A percentile compares a stretch with the other conserved stretches of the same genome.
Conservation (phyloP, 2,888 invertebrate genomes). For the Vannuccia rotundouncinata region DNA sequence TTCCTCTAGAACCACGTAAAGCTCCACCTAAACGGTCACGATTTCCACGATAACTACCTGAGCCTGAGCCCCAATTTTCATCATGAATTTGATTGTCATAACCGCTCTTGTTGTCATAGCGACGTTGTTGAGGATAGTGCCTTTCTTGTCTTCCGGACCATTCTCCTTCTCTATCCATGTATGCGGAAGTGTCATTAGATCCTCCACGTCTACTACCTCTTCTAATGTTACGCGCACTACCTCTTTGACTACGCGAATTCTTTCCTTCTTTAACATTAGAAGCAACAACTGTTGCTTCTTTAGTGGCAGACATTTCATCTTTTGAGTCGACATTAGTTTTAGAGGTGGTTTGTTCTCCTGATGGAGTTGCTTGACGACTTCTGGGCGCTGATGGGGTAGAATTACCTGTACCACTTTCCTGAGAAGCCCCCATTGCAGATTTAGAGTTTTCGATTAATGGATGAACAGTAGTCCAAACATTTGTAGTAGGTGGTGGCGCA, state of each 20-base stretch:
- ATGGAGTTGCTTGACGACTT: neutral
- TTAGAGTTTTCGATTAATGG: neutral
- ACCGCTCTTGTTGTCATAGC: neutral
- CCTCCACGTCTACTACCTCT: neutral
- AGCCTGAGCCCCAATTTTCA: neutral
- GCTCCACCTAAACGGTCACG: neutral
- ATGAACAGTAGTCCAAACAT: slow-evolving; percentile 9
- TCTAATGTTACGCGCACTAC: neutral
- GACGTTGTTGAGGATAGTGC: neutral
- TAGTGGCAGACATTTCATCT: neutral
- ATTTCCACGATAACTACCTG: neutral
- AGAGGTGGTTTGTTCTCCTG: neutral
- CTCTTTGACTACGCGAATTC: neutral
- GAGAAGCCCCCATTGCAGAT: neutral
- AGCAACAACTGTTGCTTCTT: neutral
- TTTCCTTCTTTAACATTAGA: neutral
- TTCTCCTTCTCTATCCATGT: neutral
- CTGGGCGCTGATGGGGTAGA: neutral
- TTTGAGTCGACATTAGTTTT: neutral
- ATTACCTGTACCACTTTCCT: neutral
- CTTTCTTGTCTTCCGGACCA: neutral
- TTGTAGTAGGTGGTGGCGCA: neutral
- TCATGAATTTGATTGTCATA: neutral
- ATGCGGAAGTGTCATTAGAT: neutral
- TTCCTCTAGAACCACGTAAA: neutral